A percentile compares a stretch with the other conserved stretches of the same genome.
phyloP scores from a whole-genome alignment of 2,888 invertebrate genomes.

The Leptinotarsa peninsularis region DNA sequence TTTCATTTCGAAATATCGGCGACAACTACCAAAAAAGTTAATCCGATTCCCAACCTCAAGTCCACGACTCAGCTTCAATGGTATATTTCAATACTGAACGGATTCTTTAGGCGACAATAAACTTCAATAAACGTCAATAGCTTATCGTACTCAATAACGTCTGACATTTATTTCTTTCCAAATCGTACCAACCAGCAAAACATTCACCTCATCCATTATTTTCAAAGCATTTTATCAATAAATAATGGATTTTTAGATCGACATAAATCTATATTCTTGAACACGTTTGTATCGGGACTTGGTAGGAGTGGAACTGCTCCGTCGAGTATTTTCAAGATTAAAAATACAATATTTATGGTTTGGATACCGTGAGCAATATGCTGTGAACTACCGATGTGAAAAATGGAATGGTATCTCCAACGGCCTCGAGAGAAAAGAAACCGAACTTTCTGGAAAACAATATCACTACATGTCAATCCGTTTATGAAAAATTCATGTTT shows the following conservation, averaged over 20 bases:
- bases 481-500: constrained; percentile 9
- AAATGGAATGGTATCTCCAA: constrained; percentile 23
- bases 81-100: no score
- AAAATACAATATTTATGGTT: constrained; percentile 31
- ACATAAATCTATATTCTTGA: constrained; percentile 26
- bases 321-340: constrained; percentile 29
- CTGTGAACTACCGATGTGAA: constrained; percentile 22
- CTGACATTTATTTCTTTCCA: not conserved
- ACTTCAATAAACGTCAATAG: not conserved
- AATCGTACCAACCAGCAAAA: not conserved
- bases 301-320: constrained; percentile 5
- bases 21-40: no score
- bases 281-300: constrained; percentile 9
- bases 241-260: constrained; percentile 24
- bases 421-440: constrained; percentile 8
- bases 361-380: constrained; percentile 20
- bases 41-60: no score
- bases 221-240: not conserved
- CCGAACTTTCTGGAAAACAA: not conserved
- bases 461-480: constrained; percentile 11
- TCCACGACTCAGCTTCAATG: no score
- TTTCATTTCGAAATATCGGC: no score
- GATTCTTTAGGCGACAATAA: not conserved
- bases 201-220: constrained; percentile 16
- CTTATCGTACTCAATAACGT: not conserved